Evolutionary conservation across 2,888 invertebrate genomes (phyloP), one percentile per base, ranked within the genome.

Genomic region (Cheilosia vernalis): DNA sequence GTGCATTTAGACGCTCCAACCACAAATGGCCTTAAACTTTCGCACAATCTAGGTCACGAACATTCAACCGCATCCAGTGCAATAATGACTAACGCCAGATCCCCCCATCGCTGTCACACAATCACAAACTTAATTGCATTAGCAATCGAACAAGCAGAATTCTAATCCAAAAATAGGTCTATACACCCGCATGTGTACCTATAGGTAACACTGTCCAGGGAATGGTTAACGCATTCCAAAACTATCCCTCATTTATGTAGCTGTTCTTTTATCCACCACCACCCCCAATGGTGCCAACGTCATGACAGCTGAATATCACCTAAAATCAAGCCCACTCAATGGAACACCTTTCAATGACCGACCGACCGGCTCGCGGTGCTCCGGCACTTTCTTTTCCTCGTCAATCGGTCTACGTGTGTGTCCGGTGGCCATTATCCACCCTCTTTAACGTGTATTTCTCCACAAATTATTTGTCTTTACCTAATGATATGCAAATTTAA

Each of bases 51-150:
- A 85, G 81, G 81, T 77, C 85, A 81, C 49, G 72, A 56, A 53
- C 56, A 67, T 30, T 58, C 24, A 21, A 56, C 27, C 33, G 51
- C 51, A 49, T 55, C 19, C 66, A 70, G 42, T 47, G 37, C 51
- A 74, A 53, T 27, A 60, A 53, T 84, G 70, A 66, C 49, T 74
- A 70, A 61, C 30, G 42, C 9, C 37, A 21, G 15, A 53, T 47
- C 37, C 53, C 44, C 15, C 7, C 4, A n/a, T 10, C 42, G 24
- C 37, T 47, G 7, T 55, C 42, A 70, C 64, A 58, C 47, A 53
- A 55, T 66, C 42, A 63, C 80, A 13, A 85, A 70, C 58, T 53
- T 85, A 81, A 85, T 85, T 81, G 81, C 81, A 85, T 81, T 85
- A 81, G 66, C 70, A 81, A 81, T 72, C 70, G 63, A 44, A 69